Conservation (phyloP, 2,113 vertebrate genomes). For the Octodon degus region DNA sequence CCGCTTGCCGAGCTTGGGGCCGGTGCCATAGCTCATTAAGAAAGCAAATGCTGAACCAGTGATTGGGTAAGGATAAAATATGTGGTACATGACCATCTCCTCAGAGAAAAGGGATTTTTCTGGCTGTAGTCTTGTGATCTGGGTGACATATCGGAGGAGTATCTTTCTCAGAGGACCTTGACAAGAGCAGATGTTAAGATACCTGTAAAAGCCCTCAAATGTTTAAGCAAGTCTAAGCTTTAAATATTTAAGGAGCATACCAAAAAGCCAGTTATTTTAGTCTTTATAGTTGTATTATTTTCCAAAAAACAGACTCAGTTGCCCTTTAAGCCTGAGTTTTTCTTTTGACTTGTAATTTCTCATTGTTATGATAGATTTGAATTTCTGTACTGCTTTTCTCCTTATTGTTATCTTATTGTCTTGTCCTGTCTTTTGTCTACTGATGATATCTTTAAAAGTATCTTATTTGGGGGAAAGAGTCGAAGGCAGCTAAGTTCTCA, state of each 20-base stretch:
- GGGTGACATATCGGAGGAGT: background rate
- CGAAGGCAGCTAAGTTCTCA: slow-evolving; percentile 32
- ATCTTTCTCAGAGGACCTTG: background rate
- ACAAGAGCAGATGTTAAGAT: background rate
- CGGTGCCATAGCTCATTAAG: background rate
- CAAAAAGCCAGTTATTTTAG: background rate
- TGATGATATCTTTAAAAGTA: background rate
- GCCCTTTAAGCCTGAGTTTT: slow-evolving; percentile 36
- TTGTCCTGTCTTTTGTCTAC: background rate
- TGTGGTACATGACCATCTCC: background rate
- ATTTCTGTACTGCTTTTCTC: slow-evolving; percentile 21
- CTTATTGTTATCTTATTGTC: background rate
- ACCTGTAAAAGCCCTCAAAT: background rate
- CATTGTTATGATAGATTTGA: slow-evolving; percentile 43
- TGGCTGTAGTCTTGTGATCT: background rate
- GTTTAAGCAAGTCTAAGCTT: background rate
- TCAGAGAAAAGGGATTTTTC: background rate
- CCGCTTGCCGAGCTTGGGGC: background rate
- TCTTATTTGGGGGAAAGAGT: background rate
- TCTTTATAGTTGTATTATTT: slow-evolving; percentile 28
- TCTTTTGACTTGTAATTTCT: slow-evolving; percentile 33
- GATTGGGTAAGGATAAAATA: slow-evolving; percentile 47
- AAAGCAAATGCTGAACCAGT: slow-evolving; percentile 5
- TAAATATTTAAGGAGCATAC: background rate
- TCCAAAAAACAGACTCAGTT: slow-evolving; percentile 40